These are phyloP conservation scores for Vireo griseus DNA, from an alignment of 2,797 vertebrate species.

Conservation along the genomic window DNA sequence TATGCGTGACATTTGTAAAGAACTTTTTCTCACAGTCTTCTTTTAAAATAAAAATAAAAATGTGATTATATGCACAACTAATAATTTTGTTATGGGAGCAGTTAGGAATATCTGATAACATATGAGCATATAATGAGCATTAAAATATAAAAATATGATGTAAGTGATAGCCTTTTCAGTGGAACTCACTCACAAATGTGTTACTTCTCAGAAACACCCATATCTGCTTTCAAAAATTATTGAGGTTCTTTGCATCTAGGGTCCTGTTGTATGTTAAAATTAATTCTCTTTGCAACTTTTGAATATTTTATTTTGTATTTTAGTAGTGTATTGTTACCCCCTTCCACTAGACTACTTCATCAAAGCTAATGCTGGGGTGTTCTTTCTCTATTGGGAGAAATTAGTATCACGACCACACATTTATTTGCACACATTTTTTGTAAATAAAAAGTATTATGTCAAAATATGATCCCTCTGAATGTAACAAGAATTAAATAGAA, in stretches of 20 bases:
- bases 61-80: background rate
- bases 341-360: background rate
- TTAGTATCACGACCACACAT: background rate
- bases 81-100: background rate
- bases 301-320: background rate
- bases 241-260: background rate
- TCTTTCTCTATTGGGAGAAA: background rate
- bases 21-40: background rate
- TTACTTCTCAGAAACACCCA: background rate
- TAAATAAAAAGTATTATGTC: background rate
- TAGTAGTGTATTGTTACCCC: background rate
- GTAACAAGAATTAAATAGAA: background rate
- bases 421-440: background rate
- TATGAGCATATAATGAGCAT: background rate
- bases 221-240: background rate
- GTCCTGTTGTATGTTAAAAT: background rate
- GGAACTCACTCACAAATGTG: background rate
- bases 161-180: background rate
- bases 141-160: background rate
- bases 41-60: background rate
- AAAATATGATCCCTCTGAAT: background rate
- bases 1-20: background rate
- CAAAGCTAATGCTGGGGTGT: background rate
- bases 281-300: background rate
- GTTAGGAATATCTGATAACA: background rate